phyloP scores from a whole-genome alignment of 2,888 invertebrate species.

The Nymphalis polychloros region DNA sequence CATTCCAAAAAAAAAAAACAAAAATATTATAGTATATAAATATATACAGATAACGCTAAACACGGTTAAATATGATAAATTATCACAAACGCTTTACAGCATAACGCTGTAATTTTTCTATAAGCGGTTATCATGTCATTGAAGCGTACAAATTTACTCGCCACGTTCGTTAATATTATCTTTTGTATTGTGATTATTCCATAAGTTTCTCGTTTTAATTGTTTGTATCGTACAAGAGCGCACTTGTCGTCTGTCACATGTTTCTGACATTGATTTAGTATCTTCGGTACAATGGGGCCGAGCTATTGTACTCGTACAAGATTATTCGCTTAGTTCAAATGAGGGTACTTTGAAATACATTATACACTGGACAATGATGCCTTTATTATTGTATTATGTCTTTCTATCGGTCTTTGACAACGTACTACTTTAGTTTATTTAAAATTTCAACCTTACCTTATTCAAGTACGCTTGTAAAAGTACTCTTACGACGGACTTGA shows the following conservation, averaged over 20 bases:
- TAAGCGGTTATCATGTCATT: too few species aligned
- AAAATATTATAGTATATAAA: too few species aligned
- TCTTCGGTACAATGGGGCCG: conserved; percentile 27
- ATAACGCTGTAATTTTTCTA: too few species aligned
- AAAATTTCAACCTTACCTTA: too few species aligned
- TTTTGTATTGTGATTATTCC: conserved; percentile 17
- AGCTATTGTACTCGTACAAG: conserved; percentile 28
- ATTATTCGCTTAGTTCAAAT: conserved; percentile 34
- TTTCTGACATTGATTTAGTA: conserved; percentile 36
- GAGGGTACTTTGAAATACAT: conserved; percentile 21
- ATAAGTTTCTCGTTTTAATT: conserved; percentile 33
- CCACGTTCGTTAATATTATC: background rate
- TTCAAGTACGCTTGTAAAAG: too few species aligned
- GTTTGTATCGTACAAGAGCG: conserved; percentile 33
- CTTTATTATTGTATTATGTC: conserved; percentile 4
- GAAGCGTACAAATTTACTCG: background rate
- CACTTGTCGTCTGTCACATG: conserved; percentile 34
- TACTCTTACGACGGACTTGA: too few species aligned
- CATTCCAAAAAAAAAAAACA: too few species aligned
- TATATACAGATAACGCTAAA: too few species aligned
- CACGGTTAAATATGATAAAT: too few species aligned
- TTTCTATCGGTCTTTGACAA: background rate
- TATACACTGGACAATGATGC: conserved; percentile 18
- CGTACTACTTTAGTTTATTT: too few species aligned
- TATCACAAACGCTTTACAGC: too few species aligned